Evolutionary conservation across 2,888 invertebrate species (phyloP), one percentile per base, ranked within the genome.

Genomic region (Gastrophysa polygoni): DNA sequence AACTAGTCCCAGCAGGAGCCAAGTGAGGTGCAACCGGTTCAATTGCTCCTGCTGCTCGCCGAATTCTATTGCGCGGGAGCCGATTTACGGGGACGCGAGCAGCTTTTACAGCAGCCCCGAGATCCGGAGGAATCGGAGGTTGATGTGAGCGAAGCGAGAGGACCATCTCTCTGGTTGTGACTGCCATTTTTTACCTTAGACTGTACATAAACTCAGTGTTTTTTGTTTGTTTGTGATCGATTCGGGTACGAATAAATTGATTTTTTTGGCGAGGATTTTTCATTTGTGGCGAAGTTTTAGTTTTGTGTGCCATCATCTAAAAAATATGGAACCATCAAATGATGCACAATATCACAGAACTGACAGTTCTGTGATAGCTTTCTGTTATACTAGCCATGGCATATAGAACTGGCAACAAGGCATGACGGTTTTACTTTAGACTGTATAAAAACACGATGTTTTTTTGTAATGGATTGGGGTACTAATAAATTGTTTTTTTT

Each of bases 41-140:
- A 57, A 64, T 34, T 64, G 64, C 49, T 48, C 38, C 17, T 61
- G 60, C 44, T 49, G 49, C 38, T 20, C 38, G 21, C 65, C 52
- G 61, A 55, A 64, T 48, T 29, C 51, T 16, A 68, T 61, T 14
- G 63, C 59, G 46, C 62, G 71, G 51, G 77, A 78, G 59, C 78
- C 79, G 0, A 73, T 79, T 2, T 80, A 79, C 64, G 80, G 80
- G n/a, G 80, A 80, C 68, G 73, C 76, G 1, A 77, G 72, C 64
- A 73, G 68, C 16, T 80, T 78, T 64, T 76, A 77, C 59, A 72
- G 67, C 17, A 79, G 75, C 69, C 79, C 80, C 4, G 80, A 80
- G 61, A 57, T 79, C 55, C 70, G 80, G 61, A 71, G 78, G 54
- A 80, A 80, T 59, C 71, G 81, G 49, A 71, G 78, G 60, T 75